Conservation (phyloP, 2,888 invertebrate species). For the Gerris lacustris region DNA sequence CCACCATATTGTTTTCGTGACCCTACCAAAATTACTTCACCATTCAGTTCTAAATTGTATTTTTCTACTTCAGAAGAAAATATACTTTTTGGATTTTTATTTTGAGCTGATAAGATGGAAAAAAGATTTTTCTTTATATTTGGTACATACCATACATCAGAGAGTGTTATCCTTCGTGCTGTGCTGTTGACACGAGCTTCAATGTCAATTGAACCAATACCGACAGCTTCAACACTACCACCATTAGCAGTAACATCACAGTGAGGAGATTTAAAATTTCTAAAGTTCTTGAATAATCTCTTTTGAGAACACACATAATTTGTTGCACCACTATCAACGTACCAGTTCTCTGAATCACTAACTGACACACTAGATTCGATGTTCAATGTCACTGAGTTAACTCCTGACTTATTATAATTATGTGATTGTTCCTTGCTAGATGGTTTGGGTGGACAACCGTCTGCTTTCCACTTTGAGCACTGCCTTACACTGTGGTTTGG, state of each 20-base stretch:
- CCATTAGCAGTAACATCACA: conserved; percentile 11
- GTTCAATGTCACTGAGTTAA: not conserved
- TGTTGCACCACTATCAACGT: conserved; percentile 34
- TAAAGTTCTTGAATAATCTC: conserved; percentile 19
- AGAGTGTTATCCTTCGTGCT: conserved; percentile 11
- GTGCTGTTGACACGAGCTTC: conserved; percentile 12
- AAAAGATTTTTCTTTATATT: conserved; percentile 30
- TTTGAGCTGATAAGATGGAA: not conserved
- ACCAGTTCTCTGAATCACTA: conserved; percentile 28
- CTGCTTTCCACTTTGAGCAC: conserved; percentile 4
- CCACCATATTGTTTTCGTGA: not conserved
- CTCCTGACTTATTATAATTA: not conserved
- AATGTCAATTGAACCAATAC: conserved; percentile 15
- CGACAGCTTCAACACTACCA: conserved; percentile 14
- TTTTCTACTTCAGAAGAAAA: not conserved
- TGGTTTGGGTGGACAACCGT: not conserved
- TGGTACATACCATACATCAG: conserved; percentile 29
- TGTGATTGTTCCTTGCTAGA: not conserved
- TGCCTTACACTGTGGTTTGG: not conserved
- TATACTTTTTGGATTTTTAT: conserved; percentile 1
- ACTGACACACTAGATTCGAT: not conserved
- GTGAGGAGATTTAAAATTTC: conserved; percentile 11
- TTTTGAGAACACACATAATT: conserved; percentile 31
- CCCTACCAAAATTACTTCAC: not conserved
- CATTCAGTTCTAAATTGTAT: not conserved